Evolutionary conservation across 2,113 vertebrate genomes (phyloP).

Genomic region (Cheirogaleus medius): DNA sequence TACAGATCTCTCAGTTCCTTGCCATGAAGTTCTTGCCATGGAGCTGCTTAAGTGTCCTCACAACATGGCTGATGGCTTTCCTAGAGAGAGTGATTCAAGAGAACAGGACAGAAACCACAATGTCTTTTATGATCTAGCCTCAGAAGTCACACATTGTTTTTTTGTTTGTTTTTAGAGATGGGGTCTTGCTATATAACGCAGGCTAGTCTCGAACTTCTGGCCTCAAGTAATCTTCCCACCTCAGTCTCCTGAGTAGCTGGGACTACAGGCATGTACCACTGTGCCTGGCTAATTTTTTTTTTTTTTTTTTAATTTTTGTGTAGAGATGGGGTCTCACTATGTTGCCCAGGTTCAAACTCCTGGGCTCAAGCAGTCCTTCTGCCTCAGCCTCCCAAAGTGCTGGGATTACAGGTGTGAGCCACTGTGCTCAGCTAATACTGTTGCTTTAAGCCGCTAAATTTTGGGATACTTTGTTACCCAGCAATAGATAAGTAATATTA

Average conservation of each 20-base stretch:
- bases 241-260: background rate
- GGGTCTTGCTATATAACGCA: background rate
- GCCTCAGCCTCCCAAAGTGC: background rate
- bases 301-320: too few species aligned
- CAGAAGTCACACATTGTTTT: background rate
- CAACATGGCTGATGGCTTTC: too few species aligned
- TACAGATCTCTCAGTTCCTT: too few species aligned
- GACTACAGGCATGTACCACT: background rate
- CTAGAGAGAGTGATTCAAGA: too few species aligned
- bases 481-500: background rate
- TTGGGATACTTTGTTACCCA: conserved; percentile 18
- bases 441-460: background rate
- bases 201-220: background rate
- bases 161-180: background rate
- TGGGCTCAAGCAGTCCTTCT: background rate
- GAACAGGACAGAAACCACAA: too few species aligned
- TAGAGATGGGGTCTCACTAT: background rate
- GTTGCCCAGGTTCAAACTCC: background rate
- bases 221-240: background rate
- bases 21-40: too few species aligned
- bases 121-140: too few species aligned
- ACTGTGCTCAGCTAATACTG: background rate
- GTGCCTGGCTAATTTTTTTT: too few species aligned
- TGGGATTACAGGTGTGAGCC: too few species aligned
- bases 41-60: too few species aligned